These are phyloP conservation scores for Pogonocichla stellata DNA, from an alignment of 2,113 vertebrate genomes.

Conservation along the genomic window DNA sequence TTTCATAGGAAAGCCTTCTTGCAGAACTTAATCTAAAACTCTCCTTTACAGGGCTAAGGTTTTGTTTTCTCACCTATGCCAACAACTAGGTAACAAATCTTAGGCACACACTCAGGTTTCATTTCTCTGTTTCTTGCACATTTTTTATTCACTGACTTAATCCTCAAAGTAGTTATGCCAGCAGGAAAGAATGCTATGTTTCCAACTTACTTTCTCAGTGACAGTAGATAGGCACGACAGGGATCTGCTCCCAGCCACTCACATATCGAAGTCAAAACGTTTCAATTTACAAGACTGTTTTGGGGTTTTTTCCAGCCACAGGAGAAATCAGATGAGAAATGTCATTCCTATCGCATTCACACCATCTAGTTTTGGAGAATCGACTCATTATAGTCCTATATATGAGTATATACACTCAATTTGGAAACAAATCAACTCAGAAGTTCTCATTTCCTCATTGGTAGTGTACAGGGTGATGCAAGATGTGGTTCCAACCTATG, in stretches of 20 bases:
- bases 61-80: not conserved
- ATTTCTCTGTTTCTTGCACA: not conserved
- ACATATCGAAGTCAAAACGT: not conserved
- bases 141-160: not conserved
- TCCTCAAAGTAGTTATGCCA: not conserved
- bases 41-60: not conserved
- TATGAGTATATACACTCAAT: not conserved
- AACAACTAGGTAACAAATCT: not conserved
- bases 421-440: not conserved
- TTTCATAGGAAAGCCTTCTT: not conserved
- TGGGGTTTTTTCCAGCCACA: not conserved
- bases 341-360: not conserved
- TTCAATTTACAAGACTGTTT: not conserved
- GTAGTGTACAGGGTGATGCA: not conserved
- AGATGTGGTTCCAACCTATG: not conserved
- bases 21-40: not conserved
- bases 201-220: not conserved
- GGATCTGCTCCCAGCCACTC: not conserved
- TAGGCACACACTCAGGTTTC: not conserved
- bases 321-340: not conserved
- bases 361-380: not conserved
- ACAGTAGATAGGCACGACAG: not conserved
- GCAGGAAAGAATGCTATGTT: not conserved
- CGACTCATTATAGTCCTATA: not conserved
- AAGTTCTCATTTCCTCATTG: not conserved